A percentile compares a stretch with the other conserved stretches of the same genome.
Evolutionary conservation across 2,888 invertebrate genomes (phyloP).

Genomic region (Sepiola atlantica): DNA sequence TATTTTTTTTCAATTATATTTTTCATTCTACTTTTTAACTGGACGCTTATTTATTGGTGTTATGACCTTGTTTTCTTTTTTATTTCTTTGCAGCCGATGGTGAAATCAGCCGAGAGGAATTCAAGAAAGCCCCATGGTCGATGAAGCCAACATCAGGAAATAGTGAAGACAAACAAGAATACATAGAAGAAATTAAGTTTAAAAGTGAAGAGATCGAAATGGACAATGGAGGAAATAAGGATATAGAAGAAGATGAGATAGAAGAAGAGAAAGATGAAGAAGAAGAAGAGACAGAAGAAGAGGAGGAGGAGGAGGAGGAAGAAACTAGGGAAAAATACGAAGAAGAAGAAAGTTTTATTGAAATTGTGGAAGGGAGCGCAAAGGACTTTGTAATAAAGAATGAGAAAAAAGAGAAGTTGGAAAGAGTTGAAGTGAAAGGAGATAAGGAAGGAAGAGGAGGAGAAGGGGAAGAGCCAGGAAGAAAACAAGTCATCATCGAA

Average conservation of each 20-base stretch:
- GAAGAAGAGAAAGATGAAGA: not conserved
- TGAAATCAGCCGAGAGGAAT: slow-evolving; percentile 32
- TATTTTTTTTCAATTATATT: too few relatives aligned
- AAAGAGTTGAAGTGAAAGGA: not conserved
- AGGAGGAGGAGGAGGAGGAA: not conserved
- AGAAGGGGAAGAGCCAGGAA: not conserved
- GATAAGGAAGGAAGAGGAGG: not conserved
- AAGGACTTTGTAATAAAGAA: not conserved
- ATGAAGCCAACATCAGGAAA: not conserved
- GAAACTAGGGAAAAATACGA: too few relatives aligned
- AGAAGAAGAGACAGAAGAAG: not conserved
- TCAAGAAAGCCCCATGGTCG: slow-evolving; percentile 24
- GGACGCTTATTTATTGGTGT: too few relatives aligned
- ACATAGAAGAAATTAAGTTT: not conserved
- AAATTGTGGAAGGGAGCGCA: not conserved
- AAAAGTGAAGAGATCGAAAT: not conserved
- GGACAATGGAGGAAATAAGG: not conserved
- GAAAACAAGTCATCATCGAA: not conserved
- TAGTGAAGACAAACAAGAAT: not conserved
- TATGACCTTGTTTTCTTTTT: not conserved
- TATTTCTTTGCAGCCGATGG: not conserved
- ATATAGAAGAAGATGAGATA: not conserved
- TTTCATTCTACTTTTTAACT: too few relatives aligned
- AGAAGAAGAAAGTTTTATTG: not conserved
- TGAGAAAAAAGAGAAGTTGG: not conserved